A percentile compares a stretch with the other conserved stretches of the same genome.
Evolutionary conservation across 1,140 invertebrate genomes (phyloP).

Genomic region (Heliconius melpomene): DNA sequence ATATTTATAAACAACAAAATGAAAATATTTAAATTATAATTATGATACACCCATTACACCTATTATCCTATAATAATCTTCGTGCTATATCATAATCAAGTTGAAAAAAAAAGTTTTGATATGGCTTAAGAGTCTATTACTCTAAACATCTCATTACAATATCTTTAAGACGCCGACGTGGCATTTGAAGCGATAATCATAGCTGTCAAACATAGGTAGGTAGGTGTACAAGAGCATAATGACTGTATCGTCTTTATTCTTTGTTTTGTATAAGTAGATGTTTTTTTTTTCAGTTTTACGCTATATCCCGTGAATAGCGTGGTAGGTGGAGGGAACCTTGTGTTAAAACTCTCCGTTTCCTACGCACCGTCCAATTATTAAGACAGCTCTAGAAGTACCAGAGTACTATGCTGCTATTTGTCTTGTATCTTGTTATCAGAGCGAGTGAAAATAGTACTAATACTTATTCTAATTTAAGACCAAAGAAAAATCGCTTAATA

Average conservation of each 20-base stretch:
- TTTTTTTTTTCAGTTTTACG: background rate
- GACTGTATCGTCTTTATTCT: conserved; percentile 1
- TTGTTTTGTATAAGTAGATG: background rate
- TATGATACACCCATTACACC: background rate
- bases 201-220: conserved; percentile 10
- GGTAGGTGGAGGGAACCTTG: too few relatives aligned
- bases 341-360: too few relatives aligned
- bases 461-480: too few relatives aligned
- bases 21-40: too few relatives aligned
- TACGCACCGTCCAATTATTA: too few relatives aligned
- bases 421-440: too few relatives aligned
- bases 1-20: too few relatives aligned
- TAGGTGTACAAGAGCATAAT: background rate
- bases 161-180: conserved; percentile 8
- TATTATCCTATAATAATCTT: background rate
- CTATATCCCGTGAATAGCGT: too few relatives aligned
- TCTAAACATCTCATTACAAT: conserved; percentile 23
- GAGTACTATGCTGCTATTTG: too few relatives aligned
- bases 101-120: background rate
- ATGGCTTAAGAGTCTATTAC: conserved; percentile 11
- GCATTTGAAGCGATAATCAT: conserved; percentile 24
- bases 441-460: too few relatives aligned
- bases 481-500: background rate
- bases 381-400: too few relatives aligned
- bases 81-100: background rate